Evolutionary conservation across 2,113 vertebrate genomes (phyloP), one percentile per base, ranked within the genome.

Genomic region (Oreochromis tanganicae): DNA sequence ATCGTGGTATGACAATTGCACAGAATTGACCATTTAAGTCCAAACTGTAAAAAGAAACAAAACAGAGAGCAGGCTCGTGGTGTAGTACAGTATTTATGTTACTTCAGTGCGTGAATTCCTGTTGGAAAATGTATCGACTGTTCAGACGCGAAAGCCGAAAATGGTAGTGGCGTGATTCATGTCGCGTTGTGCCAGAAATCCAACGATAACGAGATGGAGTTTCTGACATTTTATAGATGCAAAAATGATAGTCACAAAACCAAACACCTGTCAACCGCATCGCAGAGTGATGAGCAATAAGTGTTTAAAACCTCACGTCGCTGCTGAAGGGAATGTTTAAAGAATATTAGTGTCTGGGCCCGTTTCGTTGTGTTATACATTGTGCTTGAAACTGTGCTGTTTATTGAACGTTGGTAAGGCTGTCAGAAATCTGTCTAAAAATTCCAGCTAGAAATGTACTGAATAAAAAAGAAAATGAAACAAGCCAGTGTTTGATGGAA

Each of bases 21-120:
- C 21, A 17, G 54, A 57, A 57, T 68, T 81, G 14, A 81, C 79
- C 54, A 12, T 81, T 81, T 81, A 81, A 56, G 79, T 13, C n/a
- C 73, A 52, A 54, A 54, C 12, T 41, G 61, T 38, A 9, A 63
- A 63, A 46, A 63, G 17, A 21, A 81, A 32, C 73, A 34, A 88
- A 85, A 88, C 59, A 41, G 86, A 88, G 73, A 63, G 57, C 57
- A 50, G 27, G 46, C 19, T 32, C 9, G 6, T 2, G 10, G 6
- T 73, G 41, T 27, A 34, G 46, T 32, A 13, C 73, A n/a, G 27
- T 32, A 48, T 12, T 48, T 75, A 17, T 78, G 27, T 1, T 50
- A 3, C 43, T 50, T 12, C 5, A 50, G 43, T 1, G 43, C 5
- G 24, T 75, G 14, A 29, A 29, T 48, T 75, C 9, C 27, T 78